Conservation (phyloP, 2,888 invertebrate genomes). For the Drosophila demipolita region DNA sequence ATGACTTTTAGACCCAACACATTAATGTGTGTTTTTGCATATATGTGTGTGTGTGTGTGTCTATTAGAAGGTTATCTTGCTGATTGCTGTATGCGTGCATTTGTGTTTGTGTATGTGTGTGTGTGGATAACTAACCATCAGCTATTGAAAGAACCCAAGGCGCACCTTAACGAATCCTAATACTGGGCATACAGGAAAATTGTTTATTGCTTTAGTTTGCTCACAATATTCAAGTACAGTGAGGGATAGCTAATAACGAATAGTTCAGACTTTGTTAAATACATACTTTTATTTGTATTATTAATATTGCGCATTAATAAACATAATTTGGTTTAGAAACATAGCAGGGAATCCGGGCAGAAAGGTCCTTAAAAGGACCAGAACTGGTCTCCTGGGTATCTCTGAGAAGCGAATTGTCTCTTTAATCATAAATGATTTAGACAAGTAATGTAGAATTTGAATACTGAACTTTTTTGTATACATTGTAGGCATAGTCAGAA, state of each 20-base stretch:
- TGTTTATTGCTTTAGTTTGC: not conserved
- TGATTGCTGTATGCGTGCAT: constrained; percentile 37
- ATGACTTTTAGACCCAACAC: constrained; percentile 68
- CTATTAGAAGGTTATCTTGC: constrained; percentile 58
- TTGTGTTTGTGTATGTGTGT: not conserved
- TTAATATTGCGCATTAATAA: not conserved
- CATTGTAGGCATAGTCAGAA: too few species aligned
- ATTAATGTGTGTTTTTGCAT: constrained; percentile 53
- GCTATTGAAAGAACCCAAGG: constrained; percentile 5
- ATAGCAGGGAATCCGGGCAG: not conserved
- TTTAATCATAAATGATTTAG: not conserved
- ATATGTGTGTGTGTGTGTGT: constrained; percentile 18
- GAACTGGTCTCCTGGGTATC: not conserved
- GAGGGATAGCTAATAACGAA: not conserved
- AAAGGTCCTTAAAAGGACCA: not conserved
- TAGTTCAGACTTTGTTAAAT: not conserved
- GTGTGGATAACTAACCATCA: not conserved
- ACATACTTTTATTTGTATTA: not conserved
- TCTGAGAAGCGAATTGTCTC: not conserved
- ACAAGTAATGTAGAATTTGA: not conserved
- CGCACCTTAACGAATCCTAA: not conserved
- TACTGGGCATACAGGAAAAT: not conserved
- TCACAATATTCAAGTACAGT: not conserved
- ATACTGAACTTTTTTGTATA: too few species aligned
- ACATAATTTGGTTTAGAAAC: not conserved